Percentiles rank a stretch among this genome's conserved stretches.
Evolutionary conservation across 2,113 vertebrate species (phyloP).

Genomic region (Microcebus lehilahytsara): DNA sequence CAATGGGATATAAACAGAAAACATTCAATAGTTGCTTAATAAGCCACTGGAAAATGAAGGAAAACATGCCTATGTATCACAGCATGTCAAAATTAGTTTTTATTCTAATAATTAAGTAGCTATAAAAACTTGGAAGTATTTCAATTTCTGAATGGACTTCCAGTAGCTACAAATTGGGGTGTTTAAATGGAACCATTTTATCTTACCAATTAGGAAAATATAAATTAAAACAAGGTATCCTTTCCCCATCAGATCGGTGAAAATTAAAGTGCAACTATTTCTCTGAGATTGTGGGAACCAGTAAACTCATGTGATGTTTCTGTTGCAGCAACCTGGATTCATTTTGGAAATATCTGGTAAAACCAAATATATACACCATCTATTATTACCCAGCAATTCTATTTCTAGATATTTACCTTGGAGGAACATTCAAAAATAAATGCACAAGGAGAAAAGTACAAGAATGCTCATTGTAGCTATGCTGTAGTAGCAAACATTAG

Average conservation of each 20-base stretch:
- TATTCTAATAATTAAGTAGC: conserved; percentile 25
- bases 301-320: neutral
- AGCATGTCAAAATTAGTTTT: conserved; percentile 23
- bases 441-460: neutral
- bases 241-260: neutral
- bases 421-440: neutral
- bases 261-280: conserved; percentile 23
- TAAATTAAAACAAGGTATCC: conserved; percentile 20
- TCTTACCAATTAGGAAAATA: conserved; percentile 10
- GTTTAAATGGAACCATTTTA: neutral
- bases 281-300: neutral
- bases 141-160: neutral
- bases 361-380: neutral
- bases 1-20: neutral
- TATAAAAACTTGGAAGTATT: conserved; percentile 31
- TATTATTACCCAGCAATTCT: neutral
- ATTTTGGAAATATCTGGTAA: neutral
- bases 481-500: neutral
- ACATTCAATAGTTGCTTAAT: neutral
- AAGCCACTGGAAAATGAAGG: neutral
- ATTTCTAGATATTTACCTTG: neutral
- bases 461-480: neutral
- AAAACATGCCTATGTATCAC: neutral
- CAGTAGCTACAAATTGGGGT: neutral
- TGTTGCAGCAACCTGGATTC: neutral